Evolutionary conservation across 2,113 vertebrate genomes (phyloP), one percentile per base, ranked within the genome.

Genomic region (Platichthys stellatus): DNA sequence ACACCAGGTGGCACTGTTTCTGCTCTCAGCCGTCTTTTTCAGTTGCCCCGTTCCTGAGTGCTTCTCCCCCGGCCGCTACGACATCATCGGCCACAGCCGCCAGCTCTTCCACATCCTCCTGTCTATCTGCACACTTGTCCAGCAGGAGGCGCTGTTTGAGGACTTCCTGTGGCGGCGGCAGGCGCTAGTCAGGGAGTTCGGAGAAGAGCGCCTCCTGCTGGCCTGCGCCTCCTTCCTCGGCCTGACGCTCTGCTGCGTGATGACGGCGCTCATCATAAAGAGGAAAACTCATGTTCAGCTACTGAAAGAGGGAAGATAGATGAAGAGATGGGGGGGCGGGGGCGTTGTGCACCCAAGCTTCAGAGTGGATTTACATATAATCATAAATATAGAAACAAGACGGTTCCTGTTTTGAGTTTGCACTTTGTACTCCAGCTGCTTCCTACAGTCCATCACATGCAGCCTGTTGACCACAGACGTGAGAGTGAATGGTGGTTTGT

Each of bases 31-130:
- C 40, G 95, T 95, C 78, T 97, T 97, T 91, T 96, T 96, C 92
- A 96, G 94, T n/a, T 97, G 92, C 53, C 96, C 96, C 0, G 83
- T 96, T 0, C 96, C 96, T 0, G 96, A 97, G 92, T 92, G 95
- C 63, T 96, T 95, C 63, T 95, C 93, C 59, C 96, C 96, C 0
- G 96, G 96, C 0, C 85, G 84, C 72, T 97, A 92, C 0, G 96
- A 97, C 87, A 94, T 96, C 0, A 20, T 97, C 2, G 96, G 96
- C 35, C 96, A 96, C 0, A 93, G 92, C 7, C 96, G 96, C 60
- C 96, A 97, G 86, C 94, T 97, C 82, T 97, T 95, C 90, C 96
- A 96, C 9, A 56, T 95, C 14, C 95, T 97, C 65, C 85, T 96
- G 83, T 93, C 95, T 1, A 21, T 97, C 69, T 95, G 95, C 91